Evolutionary conservation across 1,140 invertebrate genomes (phyloP), one percentile per base, ranked within the genome.

Genomic region (Plectrocnemia conspersa): DNA sequence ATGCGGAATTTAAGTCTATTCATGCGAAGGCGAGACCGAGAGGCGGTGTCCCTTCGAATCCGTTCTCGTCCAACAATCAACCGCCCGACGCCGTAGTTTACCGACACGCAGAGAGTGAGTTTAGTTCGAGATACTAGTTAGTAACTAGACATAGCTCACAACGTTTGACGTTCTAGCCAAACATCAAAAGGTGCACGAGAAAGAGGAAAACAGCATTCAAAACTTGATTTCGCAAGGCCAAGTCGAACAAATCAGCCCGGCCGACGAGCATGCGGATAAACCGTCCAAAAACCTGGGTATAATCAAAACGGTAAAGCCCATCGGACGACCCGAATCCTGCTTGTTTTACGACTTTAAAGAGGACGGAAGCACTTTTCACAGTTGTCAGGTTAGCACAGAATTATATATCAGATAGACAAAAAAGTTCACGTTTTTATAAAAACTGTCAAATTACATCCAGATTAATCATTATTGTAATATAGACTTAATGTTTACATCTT

Each of bases 301-400:
- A n/a, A 23, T 22, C 3, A 58, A 58, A 54, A 22, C 22, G 6
- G 46, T 61, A 1, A 41, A 46, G 13, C 45, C 47, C 2, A 52
- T 61, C 23, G 59, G 59, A n/a, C 38, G 47, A 35, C 59, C 59
- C 1, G 42, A 19, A 15, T 21, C 13, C 29, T 61, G 59, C 27
- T 41, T 29, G 3, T 13, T 23, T 11, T 5, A 27, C 2, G 44
- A 56, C 11, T 35, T 33, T 25, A 35, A 54, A 11, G 15, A 23
- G 4, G 33, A 55, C 10, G 36, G 35, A 16, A 35, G 33, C 21
- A 40, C 35, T 23, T 22, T 32, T 32, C 36, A 42, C 6, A 13
- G 32, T 9, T 60, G 58, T 16, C 54, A 54, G 49, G 58, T 60
- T 25, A 32, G 29, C 36, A 19, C 5, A 9, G 3, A 44, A 41